These are phyloP conservation scores for Ephestia elutella DNA, from an alignment of 1,140 invertebrate species.

Conservation along the genomic window DNA sequence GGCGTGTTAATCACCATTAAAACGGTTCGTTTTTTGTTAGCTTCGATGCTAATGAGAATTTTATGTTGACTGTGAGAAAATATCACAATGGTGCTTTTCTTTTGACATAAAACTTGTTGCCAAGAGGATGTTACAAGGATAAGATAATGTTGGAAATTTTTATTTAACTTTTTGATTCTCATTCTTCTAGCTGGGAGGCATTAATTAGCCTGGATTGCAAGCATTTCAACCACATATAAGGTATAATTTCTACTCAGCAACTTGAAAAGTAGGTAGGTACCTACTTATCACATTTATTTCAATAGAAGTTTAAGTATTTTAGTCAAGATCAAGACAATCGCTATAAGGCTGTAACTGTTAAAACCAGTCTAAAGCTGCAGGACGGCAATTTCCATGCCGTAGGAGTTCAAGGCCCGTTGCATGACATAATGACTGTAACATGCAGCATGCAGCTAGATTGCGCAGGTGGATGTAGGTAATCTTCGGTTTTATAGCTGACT, in stretches of 20 bases:
- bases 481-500: neutral
- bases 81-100: neutral
- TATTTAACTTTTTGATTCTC: too few relatives aligned
- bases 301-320: too few relatives aligned
- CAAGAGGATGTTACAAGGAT: too few relatives aligned
- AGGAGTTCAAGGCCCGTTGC: neutral
- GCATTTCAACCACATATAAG: too few relatives aligned
- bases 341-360: neutral
- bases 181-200: too few relatives aligned
- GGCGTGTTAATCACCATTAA: constrained; percentile 4
- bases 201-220: too few relatives aligned
- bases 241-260: too few relatives aligned
- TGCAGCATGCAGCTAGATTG: neutral
- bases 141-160: too few relatives aligned
- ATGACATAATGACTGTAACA: constrained; percentile 18
- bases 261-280: too few relatives aligned
- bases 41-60: neutral
- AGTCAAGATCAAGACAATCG: neutral
- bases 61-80: neutral
- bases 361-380: neutral
- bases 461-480: neutral
- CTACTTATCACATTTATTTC: too few relatives aligned
- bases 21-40: neutral
- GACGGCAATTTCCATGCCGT: neutral
- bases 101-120: too few relatives aligned